Evolutionary conservation across 53 echinoderm and acorn worm species (phyloP).

Genomic region (Henricia sp.): DNA sequence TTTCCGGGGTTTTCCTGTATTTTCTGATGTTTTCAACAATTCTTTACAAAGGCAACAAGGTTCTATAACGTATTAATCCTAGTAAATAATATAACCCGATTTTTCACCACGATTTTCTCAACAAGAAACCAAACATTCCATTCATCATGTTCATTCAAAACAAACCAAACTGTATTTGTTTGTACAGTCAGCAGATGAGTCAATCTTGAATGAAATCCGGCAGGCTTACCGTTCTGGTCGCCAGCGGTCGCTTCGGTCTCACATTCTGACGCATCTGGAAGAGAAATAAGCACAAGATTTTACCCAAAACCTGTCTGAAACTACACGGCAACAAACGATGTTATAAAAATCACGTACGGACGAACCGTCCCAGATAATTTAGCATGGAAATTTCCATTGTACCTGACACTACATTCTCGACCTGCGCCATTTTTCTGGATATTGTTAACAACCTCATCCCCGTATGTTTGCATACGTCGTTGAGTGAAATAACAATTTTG

Average conservation of each 20-base stretch:
- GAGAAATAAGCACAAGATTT: slow-evolving; percentile 2
- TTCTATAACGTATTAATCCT: too few species aligned
- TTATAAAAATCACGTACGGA: background rate
- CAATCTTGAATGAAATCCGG: slow-evolving; percentile 12
- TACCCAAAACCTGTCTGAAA: background rate
- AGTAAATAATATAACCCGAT: too few species aligned
- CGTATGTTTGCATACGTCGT: background rate
- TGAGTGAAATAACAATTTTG: background rate
- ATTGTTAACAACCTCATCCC: slow-evolving; percentile 7
- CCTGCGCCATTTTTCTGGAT: slow-evolving; percentile 64
- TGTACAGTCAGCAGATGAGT: background rate
- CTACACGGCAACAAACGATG: background rate
- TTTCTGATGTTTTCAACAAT: too few species aligned
- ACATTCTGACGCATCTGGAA: slow-evolving; percentile 41
- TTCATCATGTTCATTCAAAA: background rate
- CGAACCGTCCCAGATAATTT: slow-evolving; percentile 14
- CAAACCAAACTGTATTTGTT: background rate
- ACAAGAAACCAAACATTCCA: background rate
- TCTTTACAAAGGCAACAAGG: too few species aligned
- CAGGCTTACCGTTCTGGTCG: slow-evolving; percentile 52
- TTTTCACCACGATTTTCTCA: too few species aligned
- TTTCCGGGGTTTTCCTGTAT: too few species aligned
- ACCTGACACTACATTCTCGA: slow-evolving; percentile 45
- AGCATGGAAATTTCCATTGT: slow-evolving; percentile 56
- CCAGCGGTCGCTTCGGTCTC: slow-evolving; percentile 37